A percentile compares a stretch with the other conserved stretches of the same genome.
phyloP scores from a whole-genome alignment of 2,797 vertebrate species.

The Clamator glandarius region DNA sequence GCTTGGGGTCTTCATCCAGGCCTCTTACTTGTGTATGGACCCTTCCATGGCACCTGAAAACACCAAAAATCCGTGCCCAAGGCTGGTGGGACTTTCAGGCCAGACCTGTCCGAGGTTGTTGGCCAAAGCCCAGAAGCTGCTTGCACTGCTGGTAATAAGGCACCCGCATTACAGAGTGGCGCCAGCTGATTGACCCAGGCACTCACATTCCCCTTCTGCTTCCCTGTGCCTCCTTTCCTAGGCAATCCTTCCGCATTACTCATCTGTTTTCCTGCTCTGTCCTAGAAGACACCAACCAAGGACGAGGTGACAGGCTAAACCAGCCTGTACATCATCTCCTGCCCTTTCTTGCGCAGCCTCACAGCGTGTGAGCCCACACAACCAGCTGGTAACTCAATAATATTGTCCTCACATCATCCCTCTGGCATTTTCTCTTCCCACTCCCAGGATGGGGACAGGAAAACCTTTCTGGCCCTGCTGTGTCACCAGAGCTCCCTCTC shows the following conservation, averaged over 20 bases:
- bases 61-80: neutral
- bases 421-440: neutral
- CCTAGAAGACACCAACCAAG: neutral
- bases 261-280: neutral
- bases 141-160: neutral
- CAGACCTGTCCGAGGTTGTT: neutral
- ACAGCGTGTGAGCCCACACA: neutral
- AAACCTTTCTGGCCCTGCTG: neutral
- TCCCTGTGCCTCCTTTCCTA: neutral
- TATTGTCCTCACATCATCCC: neutral
- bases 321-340: neutral
- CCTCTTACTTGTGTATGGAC: neutral
- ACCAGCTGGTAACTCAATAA: neutral
- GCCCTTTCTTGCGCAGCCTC: neutral
- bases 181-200: neutral
- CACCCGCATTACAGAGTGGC: neutral
- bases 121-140: neutral
- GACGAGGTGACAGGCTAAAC: neutral
- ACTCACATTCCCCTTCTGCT: neutral
- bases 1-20: too few species aligned
- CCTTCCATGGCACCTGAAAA: neutral
- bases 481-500: neutral
- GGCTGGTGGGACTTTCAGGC: neutral
- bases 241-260: neutral
- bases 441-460: neutral